Base-by-base conservation (phyloP, 2,888 invertebrate genomes). In the Aphidius colemani region DNA sequence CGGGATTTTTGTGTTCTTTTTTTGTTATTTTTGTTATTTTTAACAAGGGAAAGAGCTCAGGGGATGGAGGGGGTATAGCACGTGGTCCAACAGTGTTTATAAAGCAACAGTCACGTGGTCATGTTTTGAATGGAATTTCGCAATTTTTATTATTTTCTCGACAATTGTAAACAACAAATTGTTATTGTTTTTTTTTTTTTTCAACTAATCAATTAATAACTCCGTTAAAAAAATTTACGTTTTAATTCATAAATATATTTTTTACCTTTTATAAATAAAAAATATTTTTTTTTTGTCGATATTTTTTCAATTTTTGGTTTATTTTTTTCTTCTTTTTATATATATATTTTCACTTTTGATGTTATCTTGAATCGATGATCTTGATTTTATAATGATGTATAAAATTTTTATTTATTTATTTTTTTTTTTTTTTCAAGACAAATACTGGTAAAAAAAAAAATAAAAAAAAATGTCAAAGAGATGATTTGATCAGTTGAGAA, bases 81-180 rank as follows among this genome's bases (percentile, higher is more conserved):
- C 79, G 79, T 80, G 79, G 79, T 78, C 71, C 71, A 74, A 72
- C 73, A 70, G 73, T 72, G 73, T 79, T 78, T 79, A 78, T 78
- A 76, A 76, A 76, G 74, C 70, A 9, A 40, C 53, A 62, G 71
- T 80, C 80, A 80, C 80, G 80, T 80, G 80, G 77, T 72, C 72
- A 75, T 77, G 75, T 76, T 76, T 75, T 77, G 73, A 76, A 74
- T 73, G 72, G 68, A 71, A 70, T 70, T 45, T 44, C 46, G 7
- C 43, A 43, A 55, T 55, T 45, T 57, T 45, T 45, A 45, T 49
- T 18, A 18, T 13, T 8, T 51, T 50, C 9, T 53, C 48, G 11
- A 11, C 4, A 7, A 18, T 10, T 3, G 8, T 30, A 11, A 8
- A 51, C n/a, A 7, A 11, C 4, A n/a, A 30, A 30, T 30, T 50